These are phyloP conservation scores for Microcebus murinus DNA, from an alignment of 2,113 vertebrate genomes.

Conservation along the genomic window DNA sequence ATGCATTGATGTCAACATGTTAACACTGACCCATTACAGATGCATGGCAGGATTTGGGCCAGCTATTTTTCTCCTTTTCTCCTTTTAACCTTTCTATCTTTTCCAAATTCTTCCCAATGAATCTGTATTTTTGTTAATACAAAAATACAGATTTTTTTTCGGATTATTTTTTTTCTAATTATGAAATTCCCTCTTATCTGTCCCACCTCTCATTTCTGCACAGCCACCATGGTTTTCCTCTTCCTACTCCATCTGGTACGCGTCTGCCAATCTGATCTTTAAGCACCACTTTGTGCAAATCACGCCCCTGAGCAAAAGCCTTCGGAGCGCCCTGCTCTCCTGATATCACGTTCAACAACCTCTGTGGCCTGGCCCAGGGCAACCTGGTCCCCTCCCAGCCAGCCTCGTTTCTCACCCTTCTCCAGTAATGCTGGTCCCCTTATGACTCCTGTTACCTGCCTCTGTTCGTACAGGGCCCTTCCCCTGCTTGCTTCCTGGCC, in stretches of 20 bases:
- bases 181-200: not conserved
- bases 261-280: not conserved
- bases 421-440: not conserved
- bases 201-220: not conserved
- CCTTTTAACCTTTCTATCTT: not conserved
- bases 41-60: not conserved
- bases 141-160: not conserved
- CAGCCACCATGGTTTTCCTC: rapidly evolving
- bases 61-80: not conserved
- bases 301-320: not conserved
- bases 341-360: rapidly evolving
- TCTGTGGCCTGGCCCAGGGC: not conserved
- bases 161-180: not conserved
- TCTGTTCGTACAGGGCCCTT: not conserved
- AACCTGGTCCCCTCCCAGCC: not conserved
- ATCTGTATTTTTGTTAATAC: not conserved
- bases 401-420: not conserved
- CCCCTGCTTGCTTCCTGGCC: not conserved
- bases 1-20: not conserved
- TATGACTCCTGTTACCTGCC: not conserved
- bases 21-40: not conserved
- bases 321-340: not conserved
- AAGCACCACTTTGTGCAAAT: not conserved
- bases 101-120: not conserved
- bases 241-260: not conserved